These are phyloP conservation scores for Caenorhabditis afra DNA, from an alignment of 2,888 invertebrate genomes.

Conservation along the genomic window DNA sequence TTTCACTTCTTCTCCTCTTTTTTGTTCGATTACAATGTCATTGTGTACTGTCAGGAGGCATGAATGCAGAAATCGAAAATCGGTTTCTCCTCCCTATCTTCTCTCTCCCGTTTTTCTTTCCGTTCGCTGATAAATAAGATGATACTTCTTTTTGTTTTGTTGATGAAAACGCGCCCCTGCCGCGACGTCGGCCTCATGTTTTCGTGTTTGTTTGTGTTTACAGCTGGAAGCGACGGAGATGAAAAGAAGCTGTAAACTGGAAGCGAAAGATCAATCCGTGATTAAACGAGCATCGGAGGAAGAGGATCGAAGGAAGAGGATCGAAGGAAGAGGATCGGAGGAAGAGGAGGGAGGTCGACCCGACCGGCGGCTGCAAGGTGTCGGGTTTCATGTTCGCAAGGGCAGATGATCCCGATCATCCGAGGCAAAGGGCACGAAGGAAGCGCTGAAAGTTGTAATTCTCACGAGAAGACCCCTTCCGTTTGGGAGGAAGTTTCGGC, in stretches of 20 bases:
- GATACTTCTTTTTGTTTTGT: conserved; percentile 15
- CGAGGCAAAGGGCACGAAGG: background rate
- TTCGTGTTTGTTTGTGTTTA: conserved; percentile 44
- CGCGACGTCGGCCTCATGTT: conserved; percentile 1
- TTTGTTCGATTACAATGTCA: conserved; percentile 35
- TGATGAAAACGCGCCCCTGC: background rate
- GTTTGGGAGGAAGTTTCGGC: no score
- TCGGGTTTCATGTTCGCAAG: conserved; percentile 29
- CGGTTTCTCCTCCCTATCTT: background rate
- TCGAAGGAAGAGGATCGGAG: background rate
- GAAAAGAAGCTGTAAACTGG: conserved; percentile 4
- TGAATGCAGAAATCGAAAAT: conserved; percentile 11
- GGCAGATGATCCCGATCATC: conserved; percentile 8
- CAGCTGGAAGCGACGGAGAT: background rate
- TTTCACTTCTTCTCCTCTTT: conserved; percentile 38
- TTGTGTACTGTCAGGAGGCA: conserved; percentile 16
- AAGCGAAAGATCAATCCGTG: conserved; percentile 3
- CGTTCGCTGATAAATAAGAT: background rate
- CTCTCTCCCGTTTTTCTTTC: background rate
- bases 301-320: conserved; percentile 2
- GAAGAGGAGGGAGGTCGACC: no score
- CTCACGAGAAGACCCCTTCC: no score
- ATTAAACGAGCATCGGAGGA: conserved; percentile 19
- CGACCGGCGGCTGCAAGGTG: background rate
- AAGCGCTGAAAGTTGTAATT: no score